Evolutionary conservation across 2,888 invertebrate genomes (phyloP).

Genomic region (Caenorhabditis uteleia): DNA sequence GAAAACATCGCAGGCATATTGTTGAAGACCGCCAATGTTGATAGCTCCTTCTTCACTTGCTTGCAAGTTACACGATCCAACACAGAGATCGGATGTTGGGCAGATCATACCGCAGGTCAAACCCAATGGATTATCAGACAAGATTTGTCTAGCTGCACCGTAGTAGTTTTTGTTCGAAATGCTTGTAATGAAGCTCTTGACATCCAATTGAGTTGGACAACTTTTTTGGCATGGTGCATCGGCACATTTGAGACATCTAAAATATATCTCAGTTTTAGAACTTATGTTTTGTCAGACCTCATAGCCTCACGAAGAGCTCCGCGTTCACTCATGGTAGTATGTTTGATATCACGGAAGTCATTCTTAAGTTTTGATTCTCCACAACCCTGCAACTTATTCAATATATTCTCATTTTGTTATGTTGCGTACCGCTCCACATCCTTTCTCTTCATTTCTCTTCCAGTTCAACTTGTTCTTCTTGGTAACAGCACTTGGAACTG

Average conservation of each 20-base stretch:
- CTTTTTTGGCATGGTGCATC: conserved; percentile 80
- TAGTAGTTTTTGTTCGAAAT: conserved; percentile 98
- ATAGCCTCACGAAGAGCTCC: conserved; percentile 79
- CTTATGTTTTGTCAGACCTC: conserved; percentile 32
- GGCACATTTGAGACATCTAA: conserved; percentile 64
- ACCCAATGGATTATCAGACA: conserved; percentile 95
- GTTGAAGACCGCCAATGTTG: conserved; percentile 96
- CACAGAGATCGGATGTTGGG: conserved; percentile 96
- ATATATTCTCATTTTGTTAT: conserved; percentile 1
- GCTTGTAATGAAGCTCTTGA: conserved; percentile 94
- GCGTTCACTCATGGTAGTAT: conserved; percentile 92
- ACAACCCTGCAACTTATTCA: conserved; percentile 58
- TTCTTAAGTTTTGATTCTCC: conserved; percentile 79
- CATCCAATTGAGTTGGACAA: conserved; percentile 95
- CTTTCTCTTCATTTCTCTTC: conserved; percentile 88
- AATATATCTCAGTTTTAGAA: neutral
- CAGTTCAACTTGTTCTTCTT: conserved; percentile 89
- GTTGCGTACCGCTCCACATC: conserved; percentile 77
- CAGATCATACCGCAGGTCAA: conserved; percentile 97
- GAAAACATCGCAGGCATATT: conserved; percentile 92
- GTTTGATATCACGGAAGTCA: conserved; percentile 95
- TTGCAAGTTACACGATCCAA: conserved; percentile 88
- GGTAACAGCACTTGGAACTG: conserved; percentile 84
- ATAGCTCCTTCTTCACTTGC: conserved; percentile 96
- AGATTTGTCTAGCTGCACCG: conserved; percentile 90